Evolutionary conservation across 2,113 vertebrate species (phyloP), one percentile per base, ranked within the genome.

Genomic region (Podiceps cristatus): DNA sequence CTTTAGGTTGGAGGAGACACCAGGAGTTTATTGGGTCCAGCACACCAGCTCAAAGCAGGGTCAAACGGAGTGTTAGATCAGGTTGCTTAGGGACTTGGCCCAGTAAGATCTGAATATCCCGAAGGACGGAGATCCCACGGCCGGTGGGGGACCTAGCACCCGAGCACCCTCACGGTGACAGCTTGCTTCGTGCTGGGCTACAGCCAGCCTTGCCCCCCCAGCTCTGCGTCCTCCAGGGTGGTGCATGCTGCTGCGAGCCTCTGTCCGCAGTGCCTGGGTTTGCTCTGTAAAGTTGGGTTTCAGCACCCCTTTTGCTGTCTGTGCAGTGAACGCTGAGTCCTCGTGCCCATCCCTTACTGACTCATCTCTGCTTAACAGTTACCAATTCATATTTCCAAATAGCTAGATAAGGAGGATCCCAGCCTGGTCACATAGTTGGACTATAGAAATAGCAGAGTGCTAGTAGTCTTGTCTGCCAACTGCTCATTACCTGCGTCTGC

Each of bases 241-340:
- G 4, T 27, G 18, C 0, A 3, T 31, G 44, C 27, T 0, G 0
- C 68, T 16, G 33, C 17, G 4, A 68, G 42, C 74, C 25, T 28
- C 45, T 79, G 27, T n/a, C 37, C 5, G 2, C 28, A 10, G 9
- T 3, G 19, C 14, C 22, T 9, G 35, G 35, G 22, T n/a, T 33
- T 68, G 55, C 55, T 55, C 23, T 40, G 11, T 9, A 33, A 7
- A 37, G 49, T 4, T 31, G 47, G n/a, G 7, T 19, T 67, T 82
- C 42, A 13, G 33, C n/a, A 27, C 18, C 37, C 31, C 1, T 44
- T 55, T 44, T 82, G 55, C 76, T 50, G 17, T n/a, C 35, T 37
- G 62, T 24, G 17, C 0, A 0, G 37, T 12, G 40, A 73, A 5
- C 18, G 60, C 50, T 4, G 59, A 77, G 40, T 73, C 60, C 47